Evolutionary conservation across 1,140 invertebrate species (phyloP), one percentile per base, ranked within the genome.

Genomic region (Phthorimaea operculella): DNA sequence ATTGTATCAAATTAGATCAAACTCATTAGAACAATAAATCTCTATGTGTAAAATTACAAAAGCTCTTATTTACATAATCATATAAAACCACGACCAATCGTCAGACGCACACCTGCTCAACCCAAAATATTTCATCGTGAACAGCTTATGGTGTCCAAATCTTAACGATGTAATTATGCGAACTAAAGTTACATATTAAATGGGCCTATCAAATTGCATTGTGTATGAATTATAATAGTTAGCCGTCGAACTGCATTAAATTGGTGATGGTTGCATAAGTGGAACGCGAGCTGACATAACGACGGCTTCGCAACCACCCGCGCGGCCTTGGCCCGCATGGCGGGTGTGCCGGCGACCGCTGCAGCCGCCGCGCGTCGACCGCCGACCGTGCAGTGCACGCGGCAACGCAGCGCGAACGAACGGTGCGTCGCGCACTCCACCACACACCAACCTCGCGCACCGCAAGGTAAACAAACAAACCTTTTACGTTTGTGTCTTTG

Each of bases 281-380:
- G 74, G 81, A 82, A 82, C 80, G 74, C 70, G 66, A 57, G 59
- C 80, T 83, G 80, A 83, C 80, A 83, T 83, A 83, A 85, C 79
- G 73, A 76, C 74, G 68, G 71, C 80, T 83, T 75, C 78, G 83
- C 72, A 85, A 86, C 64, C 74, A 62, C 55, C 60, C 56, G 56
- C 52, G 54, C 69, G 74, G 77, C 79, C 78, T 82, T 83, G 80
- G 78, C 80, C 74, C 66, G 64, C 63, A 72, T 81, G 71, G 63
- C 58, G 60, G 52, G 53, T 58, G 47, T 49, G 51, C 12, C 14
- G 28, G 10, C 34, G 10, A 6, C 18, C 60, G 58, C 16, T 51
- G 59, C 58, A 57, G 54, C 65, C 60, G 59, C 48, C 52, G 61
- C 49, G 59, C 64, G 54, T 58, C 64, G 63, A 59, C 33, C 44